Conservation (phyloP, 2,888 invertebrate species). For the Periphyllus acericola region DNA sequence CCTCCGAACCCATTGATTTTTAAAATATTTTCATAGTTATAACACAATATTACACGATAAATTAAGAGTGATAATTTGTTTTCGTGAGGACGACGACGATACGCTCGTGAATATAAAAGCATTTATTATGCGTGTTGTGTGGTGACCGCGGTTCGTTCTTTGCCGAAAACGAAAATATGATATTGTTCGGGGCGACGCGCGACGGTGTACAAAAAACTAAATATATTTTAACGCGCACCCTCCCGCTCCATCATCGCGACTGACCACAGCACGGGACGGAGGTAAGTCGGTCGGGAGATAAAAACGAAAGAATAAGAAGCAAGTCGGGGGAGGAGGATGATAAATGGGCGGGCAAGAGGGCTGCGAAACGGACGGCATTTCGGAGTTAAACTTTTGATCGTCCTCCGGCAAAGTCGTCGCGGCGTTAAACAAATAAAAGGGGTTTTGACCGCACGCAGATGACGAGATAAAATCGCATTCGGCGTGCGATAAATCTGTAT, state of each 20-base stretch:
- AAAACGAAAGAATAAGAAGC: background rate
- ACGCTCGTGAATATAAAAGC: too few species aligned
- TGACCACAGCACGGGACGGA: background rate
- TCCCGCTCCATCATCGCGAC: background rate
- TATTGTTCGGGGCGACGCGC: too few species aligned
- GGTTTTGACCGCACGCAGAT: slow-evolving; percentile 31
- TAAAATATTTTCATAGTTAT: too few species aligned
- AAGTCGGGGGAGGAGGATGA: background rate
- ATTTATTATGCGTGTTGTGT: too few species aligned
- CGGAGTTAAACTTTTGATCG: background rate
- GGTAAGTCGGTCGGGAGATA: background rate
- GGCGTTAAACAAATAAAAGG: slow-evolving; percentile 44
- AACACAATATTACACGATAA: too few species aligned
- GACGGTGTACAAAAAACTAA: too few species aligned
- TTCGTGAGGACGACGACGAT: too few species aligned
- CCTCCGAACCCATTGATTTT: too few species aligned
- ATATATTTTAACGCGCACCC: too few species aligned
- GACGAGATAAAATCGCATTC: slow-evolving; percentile 62
- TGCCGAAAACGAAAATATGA: too few species aligned
- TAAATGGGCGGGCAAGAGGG: background rate
- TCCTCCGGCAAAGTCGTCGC: background rate
- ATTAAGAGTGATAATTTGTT: too few species aligned
- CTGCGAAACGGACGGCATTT: background rate
- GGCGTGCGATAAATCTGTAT: slow-evolving; percentile 61
- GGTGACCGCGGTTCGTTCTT: too few species aligned